These are phyloP conservation scores for Aporophyla nigra DNA, from an alignment of 2,888 invertebrate species.

Conservation along the genomic window DNA sequence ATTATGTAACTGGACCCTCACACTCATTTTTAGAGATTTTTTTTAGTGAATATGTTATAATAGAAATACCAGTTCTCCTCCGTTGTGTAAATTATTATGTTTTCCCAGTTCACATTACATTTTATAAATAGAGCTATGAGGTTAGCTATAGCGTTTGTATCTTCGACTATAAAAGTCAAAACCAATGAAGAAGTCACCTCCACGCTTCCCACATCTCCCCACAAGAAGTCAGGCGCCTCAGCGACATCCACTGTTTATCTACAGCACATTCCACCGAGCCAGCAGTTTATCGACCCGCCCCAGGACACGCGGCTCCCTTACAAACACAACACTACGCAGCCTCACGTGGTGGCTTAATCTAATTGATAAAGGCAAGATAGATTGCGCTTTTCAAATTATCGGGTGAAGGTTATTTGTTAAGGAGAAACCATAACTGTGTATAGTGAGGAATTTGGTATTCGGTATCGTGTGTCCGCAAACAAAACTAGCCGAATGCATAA, in stretches of 20 bases:
- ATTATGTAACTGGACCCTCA: background rate
- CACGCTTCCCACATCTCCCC: constrained; percentile 45
- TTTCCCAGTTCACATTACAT: background rate
- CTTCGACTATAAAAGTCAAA: background rate
- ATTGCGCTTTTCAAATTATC: constrained; percentile 48
- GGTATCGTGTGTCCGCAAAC: background rate
- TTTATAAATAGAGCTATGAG: background rate
- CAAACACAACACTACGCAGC: constrained; percentile 21
- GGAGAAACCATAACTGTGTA: background rate
- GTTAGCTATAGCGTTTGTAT: background rate
- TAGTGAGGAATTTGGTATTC: background rate
- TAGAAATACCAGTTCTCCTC: background rate
- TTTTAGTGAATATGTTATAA: background rate
- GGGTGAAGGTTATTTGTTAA: constrained; percentile 22
- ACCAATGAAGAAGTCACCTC: background rate
- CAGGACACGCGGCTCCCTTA: constrained; percentile 49
- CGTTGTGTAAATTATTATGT: background rate
- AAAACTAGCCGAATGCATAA: background rate
- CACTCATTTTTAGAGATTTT: too few species aligned
- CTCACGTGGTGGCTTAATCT: constrained; percentile 35
- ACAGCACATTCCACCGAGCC: constrained; percentile 57
- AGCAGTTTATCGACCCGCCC: constrained; percentile 69
- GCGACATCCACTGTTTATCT: constrained; percentile 68
- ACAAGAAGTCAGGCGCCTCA: constrained; percentile 57
- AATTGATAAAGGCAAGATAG: constrained; percentile 53